Conservation (phyloP, 1,140 invertebrate species). For the Caenorhabditis briggsae region DNA sequence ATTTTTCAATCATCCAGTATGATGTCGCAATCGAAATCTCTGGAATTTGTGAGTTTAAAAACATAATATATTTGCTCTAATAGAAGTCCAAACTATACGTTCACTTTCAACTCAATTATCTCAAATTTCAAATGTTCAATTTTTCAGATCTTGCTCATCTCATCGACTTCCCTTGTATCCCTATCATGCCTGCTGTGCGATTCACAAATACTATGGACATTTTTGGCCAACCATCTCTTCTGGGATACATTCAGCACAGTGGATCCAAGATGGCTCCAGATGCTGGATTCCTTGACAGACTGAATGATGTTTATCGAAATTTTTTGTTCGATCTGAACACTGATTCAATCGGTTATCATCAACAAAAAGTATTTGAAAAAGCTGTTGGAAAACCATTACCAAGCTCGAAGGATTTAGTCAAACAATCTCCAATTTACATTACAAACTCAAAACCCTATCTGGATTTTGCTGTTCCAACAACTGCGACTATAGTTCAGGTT, state of each 20-base stretch:
- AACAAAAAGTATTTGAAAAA: background rate
- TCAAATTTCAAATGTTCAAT: background rate
- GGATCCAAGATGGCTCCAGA: constrained; percentile 15
- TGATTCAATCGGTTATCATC: background rate
- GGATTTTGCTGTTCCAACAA: constrained; percentile 36
- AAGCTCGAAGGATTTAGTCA: background rate
- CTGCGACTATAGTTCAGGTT: constrained; percentile 49
- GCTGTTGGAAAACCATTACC: background rate
- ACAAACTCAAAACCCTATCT: constrained; percentile 55
- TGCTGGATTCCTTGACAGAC: background rate
- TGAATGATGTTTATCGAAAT: constrained; percentile 5
- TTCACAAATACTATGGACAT: background rate
- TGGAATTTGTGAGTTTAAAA: background rate
- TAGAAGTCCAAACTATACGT: too few species aligned
- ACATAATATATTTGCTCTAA: too few species aligned
- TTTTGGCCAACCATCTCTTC: background rate
- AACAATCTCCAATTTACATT: constrained; percentile 1
- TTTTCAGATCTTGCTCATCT: constrained; percentile 13
- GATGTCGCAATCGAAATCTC: constrained; percentile 8
- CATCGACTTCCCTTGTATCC: background rate
- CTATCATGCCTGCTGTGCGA: background rate
- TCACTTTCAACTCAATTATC: too few species aligned
- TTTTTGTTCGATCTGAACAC: background rate
- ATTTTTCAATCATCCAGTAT: background rate
- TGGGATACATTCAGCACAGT: background rate